Evolutionary conservation across 2,888 invertebrate genomes (phyloP).

Genomic region (Pheosia gnoma): DNA sequence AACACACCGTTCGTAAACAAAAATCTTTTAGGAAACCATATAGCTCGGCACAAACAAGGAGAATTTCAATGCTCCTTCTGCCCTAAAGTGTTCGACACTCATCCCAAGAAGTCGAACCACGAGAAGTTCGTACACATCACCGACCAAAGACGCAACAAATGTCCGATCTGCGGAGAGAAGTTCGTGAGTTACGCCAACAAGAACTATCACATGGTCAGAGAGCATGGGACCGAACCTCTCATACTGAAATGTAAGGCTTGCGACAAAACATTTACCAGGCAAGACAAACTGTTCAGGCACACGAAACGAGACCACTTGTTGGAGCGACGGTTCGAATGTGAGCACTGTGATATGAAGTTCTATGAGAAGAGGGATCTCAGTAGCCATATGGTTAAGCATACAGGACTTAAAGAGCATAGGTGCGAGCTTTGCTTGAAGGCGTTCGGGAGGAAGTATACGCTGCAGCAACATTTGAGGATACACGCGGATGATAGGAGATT

Average conservation of each 20-base stretch:
- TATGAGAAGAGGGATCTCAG: neutral
- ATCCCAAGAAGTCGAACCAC: conserved; percentile 21
- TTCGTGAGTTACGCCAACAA: conserved; percentile 22
- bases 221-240: conserved; percentile 20
- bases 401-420: neutral
- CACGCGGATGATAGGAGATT: conserved; percentile 2
- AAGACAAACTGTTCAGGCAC: neutral
- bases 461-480: neutral
- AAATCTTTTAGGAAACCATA: conserved; percentile 18
- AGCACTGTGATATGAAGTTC: neutral
- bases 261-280: conserved; percentile 27
- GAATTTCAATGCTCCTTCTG: conserved; percentile 28
- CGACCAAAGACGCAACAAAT: conserved; percentile 23
- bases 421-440: neutral
- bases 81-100: conserved; percentile 29
- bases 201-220: conserved; percentile 26
- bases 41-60: conserved; percentile 26
- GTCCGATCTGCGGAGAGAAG: conserved; percentile 26
- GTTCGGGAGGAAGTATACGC: neutral
- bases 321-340: neutral
- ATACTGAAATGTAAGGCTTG: conserved; percentile 29
- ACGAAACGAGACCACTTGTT: neutral
- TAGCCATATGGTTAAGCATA: neutral
- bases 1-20: conserved; percentile 67
- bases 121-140: conserved; percentile 29